Percentiles rank a stretch among this genome's conserved stretches.
phyloP scores from a whole-genome alignment of 2,113 vertebrate species.

The human region GRCh38 chr3:182566001-182566500 shows the following conservation, averaged over 20 bases:
- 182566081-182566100: neutral
- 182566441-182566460: neutral
- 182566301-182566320: neutral
- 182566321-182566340: neutral
- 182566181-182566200: neutral
- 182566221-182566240: neutral
- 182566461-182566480: neutral
- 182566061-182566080: neutral
- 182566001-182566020: neutral
- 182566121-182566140: neutral
- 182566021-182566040: neutral
- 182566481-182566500: neutral
- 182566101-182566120: neutral
- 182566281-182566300: neutral
- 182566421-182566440: neutral
- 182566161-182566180: neutral
- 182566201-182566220: neutral
- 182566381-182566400: neutral
- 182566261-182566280: conserved; percentile 1
- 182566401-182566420: neutral
- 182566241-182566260: neutral
- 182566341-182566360: neutral
- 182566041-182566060: neutral
- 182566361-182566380: neutral
- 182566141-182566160: neutral